Conservation (phyloP, 2,113 vertebrate genomes). For the Ceyx margarethae region DNA sequence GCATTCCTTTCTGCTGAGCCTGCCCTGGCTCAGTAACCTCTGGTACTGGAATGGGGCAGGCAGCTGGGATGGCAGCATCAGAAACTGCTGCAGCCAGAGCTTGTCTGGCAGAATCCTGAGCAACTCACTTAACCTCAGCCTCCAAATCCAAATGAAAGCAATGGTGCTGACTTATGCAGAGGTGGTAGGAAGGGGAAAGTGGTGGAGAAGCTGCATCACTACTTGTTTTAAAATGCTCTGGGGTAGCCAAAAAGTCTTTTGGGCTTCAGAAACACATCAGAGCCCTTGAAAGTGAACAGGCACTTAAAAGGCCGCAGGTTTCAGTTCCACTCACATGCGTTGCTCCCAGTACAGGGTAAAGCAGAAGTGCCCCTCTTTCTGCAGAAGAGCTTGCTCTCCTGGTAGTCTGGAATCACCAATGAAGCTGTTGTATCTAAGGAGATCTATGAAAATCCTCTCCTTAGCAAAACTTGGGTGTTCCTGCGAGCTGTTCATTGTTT, state of each 20-base stretch:
- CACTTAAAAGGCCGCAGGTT: background rate
- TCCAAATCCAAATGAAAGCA: background rate
- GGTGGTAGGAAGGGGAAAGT: background rate
- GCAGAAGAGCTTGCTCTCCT: background rate
- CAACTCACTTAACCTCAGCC: background rate
- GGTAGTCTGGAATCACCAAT: background rate
- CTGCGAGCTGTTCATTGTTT: slow-evolving; percentile 1
- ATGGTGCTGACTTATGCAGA: background rate
- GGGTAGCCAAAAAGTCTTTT: background rate
- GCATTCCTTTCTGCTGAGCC: slow-evolving; percentile 19
- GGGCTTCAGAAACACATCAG: background rate
- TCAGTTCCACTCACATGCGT: fast-evolving
- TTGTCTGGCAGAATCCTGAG: background rate
- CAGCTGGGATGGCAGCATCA: background rate
- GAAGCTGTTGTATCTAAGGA: background rate
- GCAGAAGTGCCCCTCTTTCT: background rate
- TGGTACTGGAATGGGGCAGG: background rate
- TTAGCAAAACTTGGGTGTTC: slow-evolving; percentile 3
- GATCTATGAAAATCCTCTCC: background rate
- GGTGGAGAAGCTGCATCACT: fast-evolving
- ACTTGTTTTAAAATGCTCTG: background rate
- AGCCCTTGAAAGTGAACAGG: background rate
- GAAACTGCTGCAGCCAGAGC: background rate
- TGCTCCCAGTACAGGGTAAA: background rate
- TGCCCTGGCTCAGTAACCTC: slow-evolving; percentile 7